Evolutionary conservation across 2,888 invertebrate species (phyloP).

Genomic region (Reticulitermes lucifugus): DNA sequence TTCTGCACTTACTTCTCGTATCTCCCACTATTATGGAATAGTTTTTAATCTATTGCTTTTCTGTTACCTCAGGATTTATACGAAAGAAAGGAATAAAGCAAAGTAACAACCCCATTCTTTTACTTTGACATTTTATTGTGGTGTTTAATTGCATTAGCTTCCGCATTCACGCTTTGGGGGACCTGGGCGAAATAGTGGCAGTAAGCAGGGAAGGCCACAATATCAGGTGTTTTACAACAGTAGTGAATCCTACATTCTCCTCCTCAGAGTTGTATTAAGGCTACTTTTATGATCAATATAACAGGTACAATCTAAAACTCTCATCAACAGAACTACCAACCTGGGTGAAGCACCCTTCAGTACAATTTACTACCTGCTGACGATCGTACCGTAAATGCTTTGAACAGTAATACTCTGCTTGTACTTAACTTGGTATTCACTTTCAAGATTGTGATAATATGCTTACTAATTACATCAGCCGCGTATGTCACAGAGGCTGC

Average conservation of each 20-base stretch:
- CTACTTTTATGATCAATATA: conserved; percentile 40
- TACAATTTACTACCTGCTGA: neutral
- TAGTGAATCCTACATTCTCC: no score
- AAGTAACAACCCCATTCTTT: neutral
- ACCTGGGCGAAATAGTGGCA: neutral
- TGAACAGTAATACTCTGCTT: neutral
- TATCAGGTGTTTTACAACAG: neutral
- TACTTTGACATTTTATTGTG: neutral
- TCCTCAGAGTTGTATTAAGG: conserved; percentile 19
- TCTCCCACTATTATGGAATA: no score
- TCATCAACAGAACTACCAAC: neutral
- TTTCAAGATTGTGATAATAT: no score
- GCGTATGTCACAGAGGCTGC: no score
- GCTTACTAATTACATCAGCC: no score
- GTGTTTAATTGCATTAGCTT: neutral
- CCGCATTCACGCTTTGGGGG: neutral
- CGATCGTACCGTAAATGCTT: neutral
- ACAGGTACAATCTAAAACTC: conserved; percentile 33
- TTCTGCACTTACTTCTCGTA: no score
- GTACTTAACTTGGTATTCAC: neutral
- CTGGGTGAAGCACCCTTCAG: neutral
- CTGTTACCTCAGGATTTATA: no score
- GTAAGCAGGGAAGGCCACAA: neutral
- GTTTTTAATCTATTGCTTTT: no score
- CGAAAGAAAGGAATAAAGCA: neutral